Percentiles rank a stretch among this genome's conserved stretches.
These are phyloP conservation scores for Lamproptera curius DNA, from an alignment of 2,888 invertebrate genomes.

Conservation along the genomic window DNA sequence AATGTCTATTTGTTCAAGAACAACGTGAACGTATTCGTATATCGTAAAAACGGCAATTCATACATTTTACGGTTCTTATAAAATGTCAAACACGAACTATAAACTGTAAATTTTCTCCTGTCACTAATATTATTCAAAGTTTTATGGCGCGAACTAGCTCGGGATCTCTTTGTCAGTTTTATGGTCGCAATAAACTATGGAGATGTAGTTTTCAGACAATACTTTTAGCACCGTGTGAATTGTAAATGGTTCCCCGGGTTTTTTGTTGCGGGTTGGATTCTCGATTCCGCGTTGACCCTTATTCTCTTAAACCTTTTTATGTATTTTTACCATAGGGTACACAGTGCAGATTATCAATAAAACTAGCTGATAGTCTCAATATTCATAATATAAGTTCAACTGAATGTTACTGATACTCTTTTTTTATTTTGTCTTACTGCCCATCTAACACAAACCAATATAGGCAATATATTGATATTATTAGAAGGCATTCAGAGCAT, in stretches of 20 bases:
- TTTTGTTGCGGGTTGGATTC: background rate
- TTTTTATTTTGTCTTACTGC: no score
- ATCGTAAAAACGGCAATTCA: background rate
- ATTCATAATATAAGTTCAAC: no score
- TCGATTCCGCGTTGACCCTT: background rate
- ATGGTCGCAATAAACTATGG: background rate
- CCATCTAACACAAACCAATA: no score
- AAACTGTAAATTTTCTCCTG: background rate
- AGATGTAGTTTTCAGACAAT: background rate
- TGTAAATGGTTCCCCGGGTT: background rate
- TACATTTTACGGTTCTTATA: background rate
- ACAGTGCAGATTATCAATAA: no score
- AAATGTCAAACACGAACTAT: background rate
- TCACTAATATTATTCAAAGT: background rate
- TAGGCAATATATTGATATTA: no score
- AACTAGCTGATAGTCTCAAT: no score
- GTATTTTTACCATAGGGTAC: no score
- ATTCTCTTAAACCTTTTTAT: no score
- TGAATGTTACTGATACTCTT: no score
- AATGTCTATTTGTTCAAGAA: no score
- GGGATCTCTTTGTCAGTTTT: background rate
- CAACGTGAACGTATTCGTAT: no score
- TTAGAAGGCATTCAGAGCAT: no score
- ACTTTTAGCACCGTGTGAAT: background rate
- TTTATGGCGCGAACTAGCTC: background rate